phyloP scores from a whole-genome alignment of 2,113 vertebrate genomes.

The Sinocyclocheilus grahami region DNA sequence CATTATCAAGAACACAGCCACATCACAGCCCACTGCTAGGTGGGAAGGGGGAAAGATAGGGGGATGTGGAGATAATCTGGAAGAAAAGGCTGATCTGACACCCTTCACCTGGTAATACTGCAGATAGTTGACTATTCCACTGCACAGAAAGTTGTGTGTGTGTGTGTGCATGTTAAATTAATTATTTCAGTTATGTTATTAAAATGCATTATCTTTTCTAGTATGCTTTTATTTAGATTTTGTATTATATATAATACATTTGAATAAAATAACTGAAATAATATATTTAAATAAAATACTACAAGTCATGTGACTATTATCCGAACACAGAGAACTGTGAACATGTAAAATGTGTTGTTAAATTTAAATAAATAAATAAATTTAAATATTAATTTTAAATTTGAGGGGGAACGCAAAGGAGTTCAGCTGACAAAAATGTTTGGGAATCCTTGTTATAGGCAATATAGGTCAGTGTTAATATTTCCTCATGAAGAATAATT shows the following conservation, averaged over 20 bases:
- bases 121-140: conserved; percentile 54
- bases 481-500: conserved; percentile 53
- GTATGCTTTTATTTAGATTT: too few relatives aligned
- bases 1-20: conserved; percentile 76
- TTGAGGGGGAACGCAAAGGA: background rate
- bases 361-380: background rate
- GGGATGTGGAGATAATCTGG: conserved; percentile 54
- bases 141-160: conserved; percentile 13
- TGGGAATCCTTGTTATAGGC: background rate
- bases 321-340: background rate
- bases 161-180: too few relatives aligned
- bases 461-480: background rate
- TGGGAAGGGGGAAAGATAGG: conserved; percentile 63
- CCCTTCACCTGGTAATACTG: conserved; percentile 54
- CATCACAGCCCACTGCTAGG: conserved; percentile 74
- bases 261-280: too few relatives aligned
- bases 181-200: too few relatives aligned
- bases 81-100: conserved; percentile 64
- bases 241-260: too few relatives aligned
- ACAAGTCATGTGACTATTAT: too few relatives aligned
- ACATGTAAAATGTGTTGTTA: background rate
- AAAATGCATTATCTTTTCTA: too few relatives aligned
- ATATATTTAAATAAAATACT: too few relatives aligned
- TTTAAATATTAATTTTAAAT: too few relatives aligned
- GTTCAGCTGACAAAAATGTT: background rate